Conservation (phyloP, 2,113 vertebrate species). For the Pithys albifrons region DNA sequence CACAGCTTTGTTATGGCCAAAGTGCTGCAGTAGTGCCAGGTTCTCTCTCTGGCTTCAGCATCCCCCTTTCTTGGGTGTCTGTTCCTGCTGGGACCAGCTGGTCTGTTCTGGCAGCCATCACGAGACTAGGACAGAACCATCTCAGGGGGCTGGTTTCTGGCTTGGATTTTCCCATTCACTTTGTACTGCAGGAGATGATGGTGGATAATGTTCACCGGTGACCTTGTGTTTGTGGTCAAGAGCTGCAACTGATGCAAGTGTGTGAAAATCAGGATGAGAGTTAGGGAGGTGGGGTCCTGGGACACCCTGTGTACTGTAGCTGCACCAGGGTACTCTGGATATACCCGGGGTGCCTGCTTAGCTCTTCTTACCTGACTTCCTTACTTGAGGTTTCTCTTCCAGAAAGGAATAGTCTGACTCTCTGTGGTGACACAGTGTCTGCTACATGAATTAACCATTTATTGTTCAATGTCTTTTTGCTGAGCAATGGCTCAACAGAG, state of each 20-base stretch:
- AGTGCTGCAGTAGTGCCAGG: not conserved
- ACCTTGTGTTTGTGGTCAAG: not conserved
- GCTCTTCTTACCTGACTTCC: not conserved
- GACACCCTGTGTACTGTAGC: not conserved
- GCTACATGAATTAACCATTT: not conserved
- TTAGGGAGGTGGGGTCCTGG: not conserved
- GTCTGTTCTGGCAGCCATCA: not conserved
- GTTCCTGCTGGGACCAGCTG: not conserved
- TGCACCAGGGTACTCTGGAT: not conserved
- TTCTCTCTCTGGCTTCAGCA: not conserved
- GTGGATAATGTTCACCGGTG: not conserved
- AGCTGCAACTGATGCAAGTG: not conserved
- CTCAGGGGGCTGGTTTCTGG: not conserved
- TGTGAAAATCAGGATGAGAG: not conserved
- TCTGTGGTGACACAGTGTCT: not conserved
- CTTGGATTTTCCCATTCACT: not conserved
- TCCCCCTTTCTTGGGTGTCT: not conserved
- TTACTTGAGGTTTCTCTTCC: not conserved
- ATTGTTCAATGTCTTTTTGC: not conserved
- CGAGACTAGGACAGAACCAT: not conserved
- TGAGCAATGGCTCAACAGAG: not conserved
- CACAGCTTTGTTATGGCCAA: not conserved
- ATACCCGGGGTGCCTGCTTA: not conserved
- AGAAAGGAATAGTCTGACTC: not conserved
- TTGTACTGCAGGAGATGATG: fast-evolving